Percentiles rank a stretch among this genome's conserved stretches.
phyloP scores from a whole-genome alignment of 2,888 invertebrate species.

The Tipula vernalis region DNA sequence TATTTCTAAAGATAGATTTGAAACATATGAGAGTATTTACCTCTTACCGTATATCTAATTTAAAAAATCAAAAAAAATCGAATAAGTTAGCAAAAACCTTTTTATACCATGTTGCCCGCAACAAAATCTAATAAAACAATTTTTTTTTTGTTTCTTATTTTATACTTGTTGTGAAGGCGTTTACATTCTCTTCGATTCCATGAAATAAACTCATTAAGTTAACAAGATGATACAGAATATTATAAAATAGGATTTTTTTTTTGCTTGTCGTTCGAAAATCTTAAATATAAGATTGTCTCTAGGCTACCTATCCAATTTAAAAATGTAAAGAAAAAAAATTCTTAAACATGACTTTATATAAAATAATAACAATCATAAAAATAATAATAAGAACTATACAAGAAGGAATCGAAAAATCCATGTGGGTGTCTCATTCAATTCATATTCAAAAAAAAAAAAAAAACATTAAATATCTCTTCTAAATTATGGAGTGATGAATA shows the following conservation, averaged over 20 bases:
- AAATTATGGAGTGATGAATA: background rate
- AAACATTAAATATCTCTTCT: background rate
- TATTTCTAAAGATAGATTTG: no score
- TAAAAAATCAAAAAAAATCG: background rate
- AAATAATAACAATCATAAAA: background rate
- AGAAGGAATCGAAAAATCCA: background rate
- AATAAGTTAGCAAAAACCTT: background rate
- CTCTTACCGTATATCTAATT: background rate
- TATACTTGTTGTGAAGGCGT: background rate
- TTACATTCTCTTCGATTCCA: background rate
- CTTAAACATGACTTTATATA: background rate
- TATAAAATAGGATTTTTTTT: background rate
- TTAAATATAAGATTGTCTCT: background rate
- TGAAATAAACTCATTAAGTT: background rate
- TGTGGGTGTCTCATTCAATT: background rate
- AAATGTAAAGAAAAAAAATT: background rate
- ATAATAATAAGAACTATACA: background rate
- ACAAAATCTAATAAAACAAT: background rate
- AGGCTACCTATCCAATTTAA: background rate
- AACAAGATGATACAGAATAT: background rate
- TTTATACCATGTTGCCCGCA: background rate
- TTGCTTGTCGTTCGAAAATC: background rate
- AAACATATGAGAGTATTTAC: no score
- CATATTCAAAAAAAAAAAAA: background rate
- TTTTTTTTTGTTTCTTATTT: background rate